These are phyloP conservation scores for Elysia chlorotica DNA, from an alignment of 1,140 invertebrate genomes.

Conservation along the genomic window DNA sequence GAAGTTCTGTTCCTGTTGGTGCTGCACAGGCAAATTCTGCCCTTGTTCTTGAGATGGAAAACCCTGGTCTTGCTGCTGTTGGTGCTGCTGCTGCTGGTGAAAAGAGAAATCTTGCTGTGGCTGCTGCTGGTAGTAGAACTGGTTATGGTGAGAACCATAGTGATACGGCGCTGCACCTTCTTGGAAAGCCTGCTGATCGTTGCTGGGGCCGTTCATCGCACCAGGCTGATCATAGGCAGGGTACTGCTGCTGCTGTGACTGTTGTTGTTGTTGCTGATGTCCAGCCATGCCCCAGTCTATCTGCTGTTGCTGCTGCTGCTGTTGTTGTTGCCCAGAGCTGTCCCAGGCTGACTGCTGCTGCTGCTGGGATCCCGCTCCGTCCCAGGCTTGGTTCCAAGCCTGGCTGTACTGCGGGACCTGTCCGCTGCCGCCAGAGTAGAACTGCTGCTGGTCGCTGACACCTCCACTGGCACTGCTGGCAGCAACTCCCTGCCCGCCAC, in stretches of 20 bases:
- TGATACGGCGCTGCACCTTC: background rate
- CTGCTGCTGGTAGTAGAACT: conserved; percentile 12
- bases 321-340: background rate
- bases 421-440: background rate
- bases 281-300: background rate
- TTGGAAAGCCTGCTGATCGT: background rate
- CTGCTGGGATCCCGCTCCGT: background rate
- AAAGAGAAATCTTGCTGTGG: conserved; percentile 1
- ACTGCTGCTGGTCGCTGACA: background rate
- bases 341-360: background rate
- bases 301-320: background rate
- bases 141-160: conserved; percentile 6
- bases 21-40: background rate
- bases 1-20: background rate
- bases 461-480: background rate
- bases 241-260: background rate
- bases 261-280: background rate
- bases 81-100: background rate
- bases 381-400: background rate
- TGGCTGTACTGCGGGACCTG: background rate
- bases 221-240: background rate
- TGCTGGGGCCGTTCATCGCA: background rate
- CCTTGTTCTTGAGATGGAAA: background rate
- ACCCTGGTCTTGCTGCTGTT: background rate
- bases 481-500: background rate